Conservation (phyloP, 1,140 invertebrate species). For the Aphaenogaster floridana region DNA sequence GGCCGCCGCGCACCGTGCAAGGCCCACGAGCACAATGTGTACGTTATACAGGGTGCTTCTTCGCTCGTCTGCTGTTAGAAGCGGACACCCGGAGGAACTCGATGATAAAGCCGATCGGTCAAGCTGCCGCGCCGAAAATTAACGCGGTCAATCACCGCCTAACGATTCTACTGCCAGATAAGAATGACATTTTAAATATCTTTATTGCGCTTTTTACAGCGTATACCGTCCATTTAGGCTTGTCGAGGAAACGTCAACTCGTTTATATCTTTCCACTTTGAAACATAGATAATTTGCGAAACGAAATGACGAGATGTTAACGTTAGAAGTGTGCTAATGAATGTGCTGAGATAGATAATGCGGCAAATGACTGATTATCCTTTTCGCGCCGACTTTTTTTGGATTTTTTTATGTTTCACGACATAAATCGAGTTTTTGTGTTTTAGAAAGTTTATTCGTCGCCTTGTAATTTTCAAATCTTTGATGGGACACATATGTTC, state of each 20-base stretch:
- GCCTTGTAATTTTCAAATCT: too few species aligned
- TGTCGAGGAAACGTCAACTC: constrained; percentile 2
- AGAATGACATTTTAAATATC: constrained; percentile 53
- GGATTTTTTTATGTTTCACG: too few species aligned
- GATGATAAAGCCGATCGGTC: constrained; percentile 44
- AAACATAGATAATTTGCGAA: constrained; percentile 27
- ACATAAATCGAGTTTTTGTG: too few species aligned
- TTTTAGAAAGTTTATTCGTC: too few species aligned
- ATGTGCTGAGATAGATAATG: background rate
- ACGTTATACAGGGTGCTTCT: constrained; percentile 56
- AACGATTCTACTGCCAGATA: constrained; percentile 38
- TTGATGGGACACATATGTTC: too few species aligned
- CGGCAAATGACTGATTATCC: background rate
- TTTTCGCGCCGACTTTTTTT: too few species aligned
- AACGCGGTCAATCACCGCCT: constrained; percentile 56
- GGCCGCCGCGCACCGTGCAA: constrained; percentile 50
- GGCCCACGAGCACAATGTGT: constrained; percentile 63
- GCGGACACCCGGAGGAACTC: background rate
- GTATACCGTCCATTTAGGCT: constrained; percentile 9
- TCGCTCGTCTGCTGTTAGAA: constrained; percentile 20
- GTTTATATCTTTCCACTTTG: constrained; percentile 20
- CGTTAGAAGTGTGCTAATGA: constrained; percentile 25
- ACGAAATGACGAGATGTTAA: background rate
- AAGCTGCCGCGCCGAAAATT: constrained; percentile 57
- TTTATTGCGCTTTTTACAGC: constrained; percentile 45